Percentiles rank a stretch among this genome's conserved stretches.
Conservation (phyloP, 2,888 invertebrate species). For the Phymatocera aterrima region DNA sequence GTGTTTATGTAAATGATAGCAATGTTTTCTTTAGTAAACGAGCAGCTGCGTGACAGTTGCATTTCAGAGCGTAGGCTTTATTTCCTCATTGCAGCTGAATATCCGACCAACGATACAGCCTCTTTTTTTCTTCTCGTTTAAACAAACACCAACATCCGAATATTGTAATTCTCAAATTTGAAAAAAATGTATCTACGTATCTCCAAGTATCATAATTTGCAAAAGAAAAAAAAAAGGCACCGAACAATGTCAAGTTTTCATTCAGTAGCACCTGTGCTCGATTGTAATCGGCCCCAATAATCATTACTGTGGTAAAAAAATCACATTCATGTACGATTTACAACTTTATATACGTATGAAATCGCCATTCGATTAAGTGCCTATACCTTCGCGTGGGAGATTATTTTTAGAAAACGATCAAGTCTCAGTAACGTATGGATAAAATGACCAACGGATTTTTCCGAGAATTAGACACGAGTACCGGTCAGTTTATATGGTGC, state of each 20-base stretch:
- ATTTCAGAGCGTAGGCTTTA: slow-evolving; percentile 36
- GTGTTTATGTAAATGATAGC: slow-evolving; percentile 59
- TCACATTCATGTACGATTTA: too few species aligned
- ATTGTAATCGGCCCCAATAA: too few species aligned
- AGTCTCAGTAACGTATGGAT: neutral
- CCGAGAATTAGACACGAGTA: neutral
- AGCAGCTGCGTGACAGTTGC: slow-evolving; percentile 40
- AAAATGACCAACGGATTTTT: slow-evolving; percentile 5
- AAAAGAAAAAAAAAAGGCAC: too few species aligned
- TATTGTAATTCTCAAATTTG: too few species aligned
- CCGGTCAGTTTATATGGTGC: neutral
- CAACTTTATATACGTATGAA: too few species aligned
- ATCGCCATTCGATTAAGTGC: neutral
- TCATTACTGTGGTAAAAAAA: too few species aligned
- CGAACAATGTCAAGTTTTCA: too few species aligned
- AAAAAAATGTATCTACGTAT: too few species aligned
- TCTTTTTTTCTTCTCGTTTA: too few species aligned
- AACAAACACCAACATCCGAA: neutral
- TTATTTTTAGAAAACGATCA: slow-evolving; percentile 12
- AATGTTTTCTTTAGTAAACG: slow-evolving; percentile 49
- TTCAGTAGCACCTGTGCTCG: too few species aligned
- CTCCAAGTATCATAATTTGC: too few species aligned
- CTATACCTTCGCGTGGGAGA: neutral
- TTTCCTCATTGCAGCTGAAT: slow-evolving; percentile 39
- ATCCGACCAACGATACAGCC: neutral